phyloP scores from a whole-genome alignment of 1,140 invertebrate species.

The Brachionus plicatilis region DNA sequence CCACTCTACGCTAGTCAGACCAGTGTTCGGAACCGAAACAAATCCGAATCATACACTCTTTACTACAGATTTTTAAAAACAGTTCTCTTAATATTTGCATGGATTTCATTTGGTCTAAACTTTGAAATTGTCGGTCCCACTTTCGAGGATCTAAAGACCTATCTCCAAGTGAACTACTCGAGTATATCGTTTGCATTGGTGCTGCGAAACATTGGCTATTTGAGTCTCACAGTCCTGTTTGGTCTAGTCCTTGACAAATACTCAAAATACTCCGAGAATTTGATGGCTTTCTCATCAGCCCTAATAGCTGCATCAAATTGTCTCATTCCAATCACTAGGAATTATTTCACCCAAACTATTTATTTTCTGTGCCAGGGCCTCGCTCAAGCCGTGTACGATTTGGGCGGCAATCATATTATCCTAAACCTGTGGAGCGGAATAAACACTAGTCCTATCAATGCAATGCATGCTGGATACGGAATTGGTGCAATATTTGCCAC shows the following conservation, averaged over 20 bases:
- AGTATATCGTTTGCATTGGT: constrained; percentile 23
- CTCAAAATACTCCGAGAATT: background rate
- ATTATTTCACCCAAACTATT: background rate
- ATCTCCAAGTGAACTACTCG: constrained; percentile 33
- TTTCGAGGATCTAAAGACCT: background rate
- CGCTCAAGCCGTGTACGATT: constrained; percentile 12
- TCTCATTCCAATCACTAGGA: constrained; percentile 23
- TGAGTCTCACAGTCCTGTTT: background rate
- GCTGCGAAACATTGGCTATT: background rate
- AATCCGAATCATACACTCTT: background rate
- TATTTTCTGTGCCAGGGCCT: constrained; percentile 19
- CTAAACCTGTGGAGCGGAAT: background rate
- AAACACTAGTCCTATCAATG: constrained; percentile 24
- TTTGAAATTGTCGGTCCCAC: constrained; percentile 25
- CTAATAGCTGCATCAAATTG: constrained; percentile 8
- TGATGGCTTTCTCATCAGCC: background rate
- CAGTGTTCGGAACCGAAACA: background rate
- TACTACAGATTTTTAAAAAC: constrained; percentile 15
- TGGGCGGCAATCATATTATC: constrained; percentile 16
- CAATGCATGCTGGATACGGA: constrained; percentile 39
- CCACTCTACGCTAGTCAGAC: background rate
- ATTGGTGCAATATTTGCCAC: constrained; percentile 35
- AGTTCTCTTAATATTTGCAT: constrained; percentile 22
- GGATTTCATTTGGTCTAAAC: constrained; percentile 28
- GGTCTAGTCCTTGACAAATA: background rate